Conservation (phyloP, 2,113 vertebrate species). For the Xiphorhynchus elegans region DNA sequence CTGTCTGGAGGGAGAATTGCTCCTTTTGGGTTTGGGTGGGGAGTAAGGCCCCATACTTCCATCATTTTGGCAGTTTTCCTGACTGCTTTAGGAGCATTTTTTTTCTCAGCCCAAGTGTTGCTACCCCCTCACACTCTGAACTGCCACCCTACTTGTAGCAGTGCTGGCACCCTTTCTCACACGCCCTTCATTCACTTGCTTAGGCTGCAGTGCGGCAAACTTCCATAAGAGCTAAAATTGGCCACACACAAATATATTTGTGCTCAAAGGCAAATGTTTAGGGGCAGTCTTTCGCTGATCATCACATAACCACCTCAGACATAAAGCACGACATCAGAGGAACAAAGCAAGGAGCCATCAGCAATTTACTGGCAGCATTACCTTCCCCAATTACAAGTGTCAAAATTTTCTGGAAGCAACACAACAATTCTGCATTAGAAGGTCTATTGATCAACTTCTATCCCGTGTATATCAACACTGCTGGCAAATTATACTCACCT, state of each 20-base stretch:
- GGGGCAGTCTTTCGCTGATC: rapidly evolving
- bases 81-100: not conserved
- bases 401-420: not conserved
- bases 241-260: not conserved
- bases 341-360: not conserved
- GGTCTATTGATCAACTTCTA: rapidly evolving
- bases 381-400: not conserved
- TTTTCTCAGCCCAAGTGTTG: not conserved
- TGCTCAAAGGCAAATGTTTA: not conserved
- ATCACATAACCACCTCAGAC: rapidly evolving
- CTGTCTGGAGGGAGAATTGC: not conserved
- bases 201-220: not conserved
- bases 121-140: not conserved
- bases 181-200: not conserved
- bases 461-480: not conserved
- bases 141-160: not conserved
- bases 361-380: not conserved
- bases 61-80: not conserved
- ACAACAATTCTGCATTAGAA: not conserved
- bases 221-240: not conserved
- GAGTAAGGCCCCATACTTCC: not conserved
- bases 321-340: not conserved
- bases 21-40: not conserved
- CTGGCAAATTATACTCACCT: not conserved
- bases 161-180: not conserved